phyloP scores from a whole-genome alignment of 2,888 invertebrate genomes.

The Chloromyia formosa region DNA sequence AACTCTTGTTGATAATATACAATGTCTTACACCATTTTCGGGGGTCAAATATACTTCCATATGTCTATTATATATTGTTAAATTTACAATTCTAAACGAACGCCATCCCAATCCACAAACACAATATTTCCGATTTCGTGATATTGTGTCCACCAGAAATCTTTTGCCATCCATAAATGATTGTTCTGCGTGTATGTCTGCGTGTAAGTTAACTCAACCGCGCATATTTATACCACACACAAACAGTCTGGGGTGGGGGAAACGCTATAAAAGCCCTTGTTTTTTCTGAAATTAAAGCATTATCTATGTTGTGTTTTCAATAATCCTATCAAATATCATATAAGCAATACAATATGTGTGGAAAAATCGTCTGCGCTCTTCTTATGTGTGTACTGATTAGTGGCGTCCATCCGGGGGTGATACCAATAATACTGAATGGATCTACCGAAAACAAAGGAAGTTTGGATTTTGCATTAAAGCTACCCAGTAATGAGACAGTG shows the following conservation, averaged over 20 bases:
- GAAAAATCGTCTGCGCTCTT: background rate
- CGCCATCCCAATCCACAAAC: background rate
- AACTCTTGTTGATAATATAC: slow-evolving; percentile 1
- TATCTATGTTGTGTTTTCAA: background rate
- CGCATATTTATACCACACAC: background rate
- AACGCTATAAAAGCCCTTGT: background rate
- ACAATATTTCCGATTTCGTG: background rate
- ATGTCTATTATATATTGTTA: background rate
- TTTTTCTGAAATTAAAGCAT: background rate
- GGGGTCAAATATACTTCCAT: background rate
- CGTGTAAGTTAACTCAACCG: background rate
- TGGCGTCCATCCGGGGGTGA: background rate
- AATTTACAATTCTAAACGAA: slow-evolving; percentile 6
- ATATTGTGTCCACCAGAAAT: background rate
- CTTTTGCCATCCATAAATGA: background rate
- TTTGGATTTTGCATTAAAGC: no score
- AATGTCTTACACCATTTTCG: background rate
- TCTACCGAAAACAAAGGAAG: background rate
- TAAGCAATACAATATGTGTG: no score
- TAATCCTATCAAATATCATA: background rate
- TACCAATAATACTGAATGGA: background rate
- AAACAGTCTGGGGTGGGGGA: background rate
- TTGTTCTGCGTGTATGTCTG: background rate
- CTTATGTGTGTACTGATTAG: background rate
- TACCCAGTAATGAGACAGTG: no score